phyloP scores from a whole-genome alignment of 2,888 invertebrate genomes.

The Tenthredo scrophulariae region DNA sequence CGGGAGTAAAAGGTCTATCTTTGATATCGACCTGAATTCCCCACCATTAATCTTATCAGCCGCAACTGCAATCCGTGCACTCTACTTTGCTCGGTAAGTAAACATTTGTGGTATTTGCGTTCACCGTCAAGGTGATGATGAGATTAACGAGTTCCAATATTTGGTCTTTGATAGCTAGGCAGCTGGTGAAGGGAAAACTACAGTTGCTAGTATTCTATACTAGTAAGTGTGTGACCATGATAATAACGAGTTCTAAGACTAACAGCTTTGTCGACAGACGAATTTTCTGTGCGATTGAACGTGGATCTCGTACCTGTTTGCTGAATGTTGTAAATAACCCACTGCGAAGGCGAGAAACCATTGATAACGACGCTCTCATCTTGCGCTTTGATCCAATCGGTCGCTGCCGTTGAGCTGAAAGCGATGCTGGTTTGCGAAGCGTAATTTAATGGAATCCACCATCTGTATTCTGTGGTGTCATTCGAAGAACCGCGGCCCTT shows the following conservation, averaged over 20 bases:
- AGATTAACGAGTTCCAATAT: constrained; percentile 11
- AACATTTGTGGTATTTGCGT: constrained; percentile 4
- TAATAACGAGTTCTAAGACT: background rate
- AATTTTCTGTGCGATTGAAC: background rate
- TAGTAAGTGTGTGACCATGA: background rate
- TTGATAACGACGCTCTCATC: constrained; percentile 69
- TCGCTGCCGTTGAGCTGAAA: constrained; percentile 79
- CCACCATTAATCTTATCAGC: background rate
- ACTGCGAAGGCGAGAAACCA: constrained; percentile 77
- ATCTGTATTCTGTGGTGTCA: constrained; percentile 60
- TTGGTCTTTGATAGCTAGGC: constrained; percentile 11
- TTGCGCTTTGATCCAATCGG: constrained; percentile 78
- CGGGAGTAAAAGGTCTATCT: background rate
- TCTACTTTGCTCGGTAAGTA: background rate
- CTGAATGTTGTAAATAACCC: constrained; percentile 86
- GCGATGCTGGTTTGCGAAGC: constrained; percentile 62
- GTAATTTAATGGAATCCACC: constrained; percentile 73
- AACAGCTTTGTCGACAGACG: background rate
- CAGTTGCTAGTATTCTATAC: background rate
- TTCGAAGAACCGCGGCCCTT: constrained; percentile 42
- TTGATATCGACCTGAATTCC: background rate
- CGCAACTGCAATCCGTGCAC: constrained; percentile 6
- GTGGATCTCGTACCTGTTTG: constrained; percentile 81
- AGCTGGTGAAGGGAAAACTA: background rate
- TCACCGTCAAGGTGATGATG: background rate